A percentile compares a stretch with the other conserved stretches of the same genome.
Evolutionary conservation across 2,797 vertebrate genomes (phyloP).

Genomic region (Vireo griseus): DNA sequence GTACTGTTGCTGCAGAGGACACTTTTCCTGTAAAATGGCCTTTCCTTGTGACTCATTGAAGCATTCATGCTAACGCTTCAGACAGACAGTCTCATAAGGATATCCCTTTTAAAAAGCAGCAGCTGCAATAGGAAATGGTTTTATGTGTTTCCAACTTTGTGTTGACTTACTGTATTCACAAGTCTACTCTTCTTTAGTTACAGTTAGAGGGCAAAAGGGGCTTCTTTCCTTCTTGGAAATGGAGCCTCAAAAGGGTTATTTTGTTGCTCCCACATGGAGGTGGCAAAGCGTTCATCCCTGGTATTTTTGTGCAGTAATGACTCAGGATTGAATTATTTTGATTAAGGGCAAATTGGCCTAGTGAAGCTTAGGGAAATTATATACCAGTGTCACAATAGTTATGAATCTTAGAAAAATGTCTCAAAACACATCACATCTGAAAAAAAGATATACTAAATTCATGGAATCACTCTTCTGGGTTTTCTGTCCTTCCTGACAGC

Average conservation of each 20-base stretch:
- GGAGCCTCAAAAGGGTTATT: neutral
- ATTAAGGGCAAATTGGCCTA: neutral
- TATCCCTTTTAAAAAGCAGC: constrained; percentile 62
- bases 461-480: neutral
- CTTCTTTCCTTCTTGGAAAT: neutral
- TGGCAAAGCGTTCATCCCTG: neutral
- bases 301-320: neutral
- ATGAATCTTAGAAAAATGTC: neutral
- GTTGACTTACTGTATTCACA: constrained; percentile 42
- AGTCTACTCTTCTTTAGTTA: constrained; percentile 2
- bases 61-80: constrained; percentile 19
- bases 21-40: constrained; percentile 51
- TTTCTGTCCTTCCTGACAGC: neutral
- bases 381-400: neutral
- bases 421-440: neutral
- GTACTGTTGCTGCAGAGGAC: constrained; percentile 4
- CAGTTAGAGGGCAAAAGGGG: neutral
- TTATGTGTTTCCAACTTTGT: constrained; percentile 61
- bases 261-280: neutral
- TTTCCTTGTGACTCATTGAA: constrained; percentile 56
- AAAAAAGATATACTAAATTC: neutral
- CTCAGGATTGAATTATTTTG: neutral
- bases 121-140: constrained; percentile 65
- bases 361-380: neutral
- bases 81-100: constrained; percentile 63